Base-by-base conservation (phyloP, 1,140 invertebrate genomes). In the Aphidius ervi region DNA sequence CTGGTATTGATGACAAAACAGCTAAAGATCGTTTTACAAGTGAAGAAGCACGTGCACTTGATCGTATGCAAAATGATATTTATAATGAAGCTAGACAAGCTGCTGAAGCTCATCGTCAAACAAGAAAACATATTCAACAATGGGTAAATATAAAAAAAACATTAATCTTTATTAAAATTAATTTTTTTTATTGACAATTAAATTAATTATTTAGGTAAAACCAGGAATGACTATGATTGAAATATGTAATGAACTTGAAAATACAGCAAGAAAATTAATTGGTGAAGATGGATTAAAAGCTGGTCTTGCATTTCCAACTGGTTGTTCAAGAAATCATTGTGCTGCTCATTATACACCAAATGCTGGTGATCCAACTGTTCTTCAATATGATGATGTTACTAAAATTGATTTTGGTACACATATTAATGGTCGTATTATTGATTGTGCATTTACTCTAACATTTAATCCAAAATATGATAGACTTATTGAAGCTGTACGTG, bases 341-440 rank as follows among this genome's bases (percentile, higher is more conserved):
- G 98, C 98, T 65, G 98, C 98, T 61, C 98, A 99, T 82, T 99
- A 99, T 73, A 99, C 98, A 16, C 98, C 98, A 49, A 99, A 99
- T 81, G 94, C 94, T 63, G 98, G 97, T 10, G 98, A 99, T 80
- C 84, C 86, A 4, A 99, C 97, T 0, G 94, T 99, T 23, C 82
- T 99, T 10, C 84, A 91, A 64, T 93, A 94, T 71, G 95, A 99
- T 75, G 98, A 99, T 82, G 97, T 99, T 4, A 97, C 96, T 58
- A 99, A 99, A 81, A 98, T 99, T 73, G 98, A 99, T 81, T 99
- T 99, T 82, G 98, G 98, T 57, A 98, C 96, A 41, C 98, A 99
- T 77, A 95, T 99, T 50, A 99, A 99, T 81, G 97, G 95, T 6
- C 86, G 95, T 49, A 98, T 99, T 59, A 98, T 99, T 63, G 97